Conservation (phyloP, 2,797 vertebrate species). For the Adelosebastes latens region DNA sequence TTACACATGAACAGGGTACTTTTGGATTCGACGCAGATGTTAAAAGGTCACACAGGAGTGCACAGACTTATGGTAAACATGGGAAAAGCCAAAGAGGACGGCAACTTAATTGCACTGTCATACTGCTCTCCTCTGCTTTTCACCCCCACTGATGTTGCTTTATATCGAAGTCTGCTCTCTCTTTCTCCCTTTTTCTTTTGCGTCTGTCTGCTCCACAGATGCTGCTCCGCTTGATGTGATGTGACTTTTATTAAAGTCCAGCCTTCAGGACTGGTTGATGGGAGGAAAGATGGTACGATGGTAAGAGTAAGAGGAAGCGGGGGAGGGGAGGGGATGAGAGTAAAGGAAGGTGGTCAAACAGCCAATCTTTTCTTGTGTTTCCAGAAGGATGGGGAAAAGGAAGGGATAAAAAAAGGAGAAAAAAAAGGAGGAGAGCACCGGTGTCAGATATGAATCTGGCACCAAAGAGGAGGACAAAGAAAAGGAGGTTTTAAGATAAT, state of each 20-base stretch:
- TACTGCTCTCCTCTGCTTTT: conserved; percentile 6
- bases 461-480: neutral
- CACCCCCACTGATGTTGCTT: conserved; percentile 13
- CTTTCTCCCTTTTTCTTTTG: conserved; percentile 10
- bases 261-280: conserved; percentile 46
- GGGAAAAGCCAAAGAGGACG: conserved; percentile 14
- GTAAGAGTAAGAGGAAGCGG: neutral
- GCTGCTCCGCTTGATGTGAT: conserved; percentile 46
- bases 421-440: neutral
- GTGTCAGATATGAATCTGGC: neutral
- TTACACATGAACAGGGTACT: conserved; percentile 1
- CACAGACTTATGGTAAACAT: neutral
- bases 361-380: neutral
- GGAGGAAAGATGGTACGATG: conserved; percentile 5
- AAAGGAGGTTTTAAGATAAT: neutral
- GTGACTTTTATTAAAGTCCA: conserved; percentile 70
- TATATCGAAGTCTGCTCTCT: conserved; percentile 8
- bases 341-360: neutral
- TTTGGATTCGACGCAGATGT: conserved; percentile 9
- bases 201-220: conserved; percentile 42
- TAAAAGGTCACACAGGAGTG: neutral
- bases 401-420: neutral
- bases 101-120: conserved; percentile 36
- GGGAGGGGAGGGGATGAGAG: neutral
- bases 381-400: neutral